A percentile compares a stretch with the other conserved stretches of the same genome.
phyloP scores from a whole-genome alignment of 1,140 invertebrate genomes.

The Drosophila serrata region DNA sequence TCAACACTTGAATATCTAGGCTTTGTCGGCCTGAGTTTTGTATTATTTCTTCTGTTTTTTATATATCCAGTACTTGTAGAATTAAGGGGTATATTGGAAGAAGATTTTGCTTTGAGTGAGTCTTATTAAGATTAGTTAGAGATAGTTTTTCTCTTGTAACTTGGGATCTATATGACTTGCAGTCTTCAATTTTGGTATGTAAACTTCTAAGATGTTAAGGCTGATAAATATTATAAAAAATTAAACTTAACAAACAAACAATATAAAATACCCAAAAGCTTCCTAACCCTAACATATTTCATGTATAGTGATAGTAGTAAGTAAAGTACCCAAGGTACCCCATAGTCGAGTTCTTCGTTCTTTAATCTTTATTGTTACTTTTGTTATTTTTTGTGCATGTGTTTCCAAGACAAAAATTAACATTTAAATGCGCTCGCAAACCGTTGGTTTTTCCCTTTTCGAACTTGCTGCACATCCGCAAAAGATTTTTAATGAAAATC shows the following conservation, averaged over 20 bases:
- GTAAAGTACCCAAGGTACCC: not conserved
- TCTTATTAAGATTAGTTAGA: too few species aligned
- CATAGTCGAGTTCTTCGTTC: not conserved
- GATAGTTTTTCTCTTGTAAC: not conserved
- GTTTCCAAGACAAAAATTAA: constrained; percentile 57
- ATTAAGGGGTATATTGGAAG: not conserved
- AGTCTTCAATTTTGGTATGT: not conserved
- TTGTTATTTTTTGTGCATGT: constrained; percentile 45
- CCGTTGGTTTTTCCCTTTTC: constrained; percentile 43
- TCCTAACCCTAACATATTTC: too few species aligned
- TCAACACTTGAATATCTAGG: constrained; percentile 58
- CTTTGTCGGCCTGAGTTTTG: constrained; percentile 42
- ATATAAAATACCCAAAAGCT: too few species aligned
- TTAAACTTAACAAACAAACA: not conserved
- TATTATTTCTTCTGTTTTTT: constrained; percentile 8
- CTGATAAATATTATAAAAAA: too few species aligned
- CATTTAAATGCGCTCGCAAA: constrained; percentile 70
- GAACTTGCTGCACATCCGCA: constrained; percentile 58
- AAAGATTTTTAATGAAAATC: constrained; percentile 47
- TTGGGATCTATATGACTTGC: not conserved
- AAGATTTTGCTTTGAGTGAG: too few species aligned
- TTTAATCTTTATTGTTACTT: not conserved
- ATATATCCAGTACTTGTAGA: not conserved
- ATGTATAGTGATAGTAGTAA: too few species aligned
- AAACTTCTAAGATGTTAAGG: too few species aligned